These are phyloP conservation scores for Toxostoma redivivum DNA, from an alignment of 2,113 vertebrate genomes.

Conservation along the genomic window DNA sequence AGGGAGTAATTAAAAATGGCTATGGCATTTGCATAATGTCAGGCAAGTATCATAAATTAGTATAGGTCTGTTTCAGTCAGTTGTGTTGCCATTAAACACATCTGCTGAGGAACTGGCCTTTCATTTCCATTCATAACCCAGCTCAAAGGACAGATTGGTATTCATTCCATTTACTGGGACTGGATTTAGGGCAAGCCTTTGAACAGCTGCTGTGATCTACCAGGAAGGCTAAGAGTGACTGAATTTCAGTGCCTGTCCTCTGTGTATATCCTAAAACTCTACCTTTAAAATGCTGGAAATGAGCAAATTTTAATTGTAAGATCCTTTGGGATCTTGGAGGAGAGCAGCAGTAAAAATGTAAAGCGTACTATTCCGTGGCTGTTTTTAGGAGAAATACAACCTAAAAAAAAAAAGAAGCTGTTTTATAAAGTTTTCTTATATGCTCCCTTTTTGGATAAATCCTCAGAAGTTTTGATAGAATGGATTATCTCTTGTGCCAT, in stretches of 20 bases:
- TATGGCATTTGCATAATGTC: background rate
- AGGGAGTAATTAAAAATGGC: background rate
- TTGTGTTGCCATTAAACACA: background rate
- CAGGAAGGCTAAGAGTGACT: background rate
- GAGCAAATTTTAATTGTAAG: background rate
- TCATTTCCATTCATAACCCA: background rate
- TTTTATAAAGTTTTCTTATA: background rate
- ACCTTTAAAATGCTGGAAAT: background rate
- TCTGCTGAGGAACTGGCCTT: background rate
- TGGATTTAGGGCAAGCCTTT: background rate
- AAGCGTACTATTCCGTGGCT: background rate
- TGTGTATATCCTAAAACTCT: background rate
- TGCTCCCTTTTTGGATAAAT: background rate
- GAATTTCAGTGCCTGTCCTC: background rate
- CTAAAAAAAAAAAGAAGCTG: too few relatives aligned
- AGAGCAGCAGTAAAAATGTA: background rate
- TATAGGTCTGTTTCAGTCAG: background rate
- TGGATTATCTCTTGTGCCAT: background rate
- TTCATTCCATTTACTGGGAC: background rate
- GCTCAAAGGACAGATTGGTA: background rate
- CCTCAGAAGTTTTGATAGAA: background rate
- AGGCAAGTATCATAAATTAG: background rate
- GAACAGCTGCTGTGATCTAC: background rate
- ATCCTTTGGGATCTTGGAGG: background rate
- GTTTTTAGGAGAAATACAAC: background rate